Conservation (phyloP, 2,888 invertebrate species). For the Osmoderma eremita region DNA sequence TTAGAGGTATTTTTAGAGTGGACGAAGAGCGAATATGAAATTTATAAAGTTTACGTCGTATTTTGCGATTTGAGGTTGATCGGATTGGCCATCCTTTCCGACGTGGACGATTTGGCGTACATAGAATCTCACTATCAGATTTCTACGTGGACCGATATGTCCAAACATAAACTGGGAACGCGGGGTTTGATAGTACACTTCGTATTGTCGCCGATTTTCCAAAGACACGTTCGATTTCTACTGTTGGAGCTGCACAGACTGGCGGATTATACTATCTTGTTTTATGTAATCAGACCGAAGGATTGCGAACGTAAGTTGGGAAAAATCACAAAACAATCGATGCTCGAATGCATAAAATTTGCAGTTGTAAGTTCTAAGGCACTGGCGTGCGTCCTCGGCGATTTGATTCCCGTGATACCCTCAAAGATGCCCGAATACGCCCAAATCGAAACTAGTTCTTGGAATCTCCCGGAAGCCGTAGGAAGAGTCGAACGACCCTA, state of each 20-base stretch:
- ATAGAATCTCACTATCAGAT: conserved; percentile 61
- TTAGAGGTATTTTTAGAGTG: conserved; percentile 52
- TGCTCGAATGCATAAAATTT: not conserved
- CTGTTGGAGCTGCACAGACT: conserved; percentile 72
- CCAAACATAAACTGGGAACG: conserved; percentile 54
- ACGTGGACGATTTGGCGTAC: conserved; percentile 57
- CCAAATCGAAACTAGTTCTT: conserved; percentile 32
- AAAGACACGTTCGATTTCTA: conserved; percentile 68
- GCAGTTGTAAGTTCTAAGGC: conserved; percentile 43
- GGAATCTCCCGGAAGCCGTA: conserved; percentile 44
- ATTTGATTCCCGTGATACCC: conserved; percentile 55
- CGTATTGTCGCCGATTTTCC: conserved; percentile 70
- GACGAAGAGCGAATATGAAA: conserved; percentile 44
- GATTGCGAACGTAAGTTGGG: conserved; percentile 46
- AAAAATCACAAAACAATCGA: not conserved
- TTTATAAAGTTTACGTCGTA: conserved; percentile 54
- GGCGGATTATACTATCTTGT: conserved; percentile 67
- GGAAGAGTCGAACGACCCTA: conserved; percentile 53
- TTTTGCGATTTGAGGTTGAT: conserved; percentile 48
- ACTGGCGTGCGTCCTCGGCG: conserved; percentile 51
- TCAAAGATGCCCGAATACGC: conserved; percentile 51
- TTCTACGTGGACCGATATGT: conserved; percentile 57
- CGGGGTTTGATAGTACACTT: conserved; percentile 64
- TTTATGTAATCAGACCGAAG: conserved; percentile 68
- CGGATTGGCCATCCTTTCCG: conserved; percentile 56